Base-by-base conservation (phyloP, 2,888 invertebrate species). In the Osedax fenrisi region DNA sequence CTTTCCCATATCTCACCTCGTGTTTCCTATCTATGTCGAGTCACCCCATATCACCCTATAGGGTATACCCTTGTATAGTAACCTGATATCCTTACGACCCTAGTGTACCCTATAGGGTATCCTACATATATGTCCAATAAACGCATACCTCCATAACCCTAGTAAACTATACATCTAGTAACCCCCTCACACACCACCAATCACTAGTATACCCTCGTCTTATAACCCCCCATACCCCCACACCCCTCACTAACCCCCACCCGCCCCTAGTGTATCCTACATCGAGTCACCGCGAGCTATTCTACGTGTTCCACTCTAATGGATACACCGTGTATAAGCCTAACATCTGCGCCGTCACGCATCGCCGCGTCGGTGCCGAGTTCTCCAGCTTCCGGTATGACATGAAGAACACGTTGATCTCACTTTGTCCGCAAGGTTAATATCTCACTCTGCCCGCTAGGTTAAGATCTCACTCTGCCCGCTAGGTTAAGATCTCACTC, bases 311-410 rank as follows among this genome's bases (percentile, higher is more conserved):
- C 84, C 90, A 90, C 84, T 89, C 89, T 79, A 88, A 89, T 86
- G 90, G 90, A 26, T 88, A 90, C 79, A 89, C 89, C 1, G 88
- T 90, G 64, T 90, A 90, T 84, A 89, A 90, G 79, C 90, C 90
- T 0, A 87, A 88, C 26, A 87, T 88, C 71, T 90, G 90, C 81
- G 86, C 89, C 69, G 86, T 90, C 13, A 88, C 89, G 80, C 89
- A 90, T n/a, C n/a, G n/a, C 83, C 88, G 89, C 82, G 90, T 90
- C 78, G 88, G 88, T 81, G 88, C 88, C 80, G 89, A 90, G 25
- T 90, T 90, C 81, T 89, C 89, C n/a, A 88, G 67, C 72, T 77
- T 72, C 70, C 27, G n/a, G n/a, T n/a, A n/a, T n/a, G n/a, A n/a
- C n/a, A n/a, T 17, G 23, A 13, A 10, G 22, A 21, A 13, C 22